These are phyloP conservation scores for Anomalospiza imberbis DNA, from an alignment of 2,797 vertebrate genomes.

Conservation along the genomic window DNA sequence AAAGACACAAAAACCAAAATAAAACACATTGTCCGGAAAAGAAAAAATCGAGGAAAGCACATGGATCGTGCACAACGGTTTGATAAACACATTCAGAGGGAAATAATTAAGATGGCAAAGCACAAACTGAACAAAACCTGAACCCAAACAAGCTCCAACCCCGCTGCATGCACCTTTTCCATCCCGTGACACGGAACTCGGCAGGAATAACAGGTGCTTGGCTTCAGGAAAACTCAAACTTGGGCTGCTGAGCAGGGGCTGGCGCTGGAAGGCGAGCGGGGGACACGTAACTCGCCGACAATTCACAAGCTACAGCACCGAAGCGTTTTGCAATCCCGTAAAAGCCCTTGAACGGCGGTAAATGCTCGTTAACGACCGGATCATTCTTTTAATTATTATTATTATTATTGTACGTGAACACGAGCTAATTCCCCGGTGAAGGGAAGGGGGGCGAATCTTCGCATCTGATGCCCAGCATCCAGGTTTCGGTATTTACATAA, in stretches of 20 bases:
- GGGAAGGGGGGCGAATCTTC: neutral
- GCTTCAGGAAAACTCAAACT: neutral
- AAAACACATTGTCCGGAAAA: neutral
- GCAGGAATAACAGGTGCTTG: constrained; percentile 39
- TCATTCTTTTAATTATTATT: neutral
- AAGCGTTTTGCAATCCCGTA: neutral
- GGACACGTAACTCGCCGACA: neutral
- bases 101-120: neutral
- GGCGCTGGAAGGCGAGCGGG: neutral
- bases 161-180: constrained; percentile 13
- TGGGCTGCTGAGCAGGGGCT: neutral
- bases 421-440: neutral
- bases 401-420: neutral
- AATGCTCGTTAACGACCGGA: neutral
- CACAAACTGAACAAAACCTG: neutral
- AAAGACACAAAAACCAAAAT: constrained; percentile 22
- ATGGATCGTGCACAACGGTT: neutral
- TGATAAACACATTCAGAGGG: neutral
- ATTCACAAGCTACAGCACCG: neutral
- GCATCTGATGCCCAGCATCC: neutral
- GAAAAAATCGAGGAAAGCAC: neutral
- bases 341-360: neutral
- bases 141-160: neutral
- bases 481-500: constrained; percentile 51
- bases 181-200: neutral